A percentile compares a stretch with the other conserved stretches of the same genome.
Evolutionary conservation across 2,888 invertebrate genomes (phyloP).

Genomic region (Andricus curvator): DNA sequence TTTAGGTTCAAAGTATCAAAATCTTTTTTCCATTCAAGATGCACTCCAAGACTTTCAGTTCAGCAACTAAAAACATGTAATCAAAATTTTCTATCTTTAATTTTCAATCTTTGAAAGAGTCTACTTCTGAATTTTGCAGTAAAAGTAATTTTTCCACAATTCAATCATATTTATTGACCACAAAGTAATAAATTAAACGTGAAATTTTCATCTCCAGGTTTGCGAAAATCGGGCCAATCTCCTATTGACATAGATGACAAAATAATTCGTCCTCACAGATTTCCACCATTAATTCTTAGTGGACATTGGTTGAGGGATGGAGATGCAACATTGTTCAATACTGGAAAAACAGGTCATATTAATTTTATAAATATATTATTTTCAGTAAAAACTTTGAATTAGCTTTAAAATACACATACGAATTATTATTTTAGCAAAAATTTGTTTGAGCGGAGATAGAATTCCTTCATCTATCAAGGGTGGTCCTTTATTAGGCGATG

Average conservation of each 20-base stretch:
- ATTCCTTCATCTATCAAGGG: conserved; percentile 66
- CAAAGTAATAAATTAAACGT: neutral
- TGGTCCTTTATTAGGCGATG: conserved; percentile 65
- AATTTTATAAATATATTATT: neutral
- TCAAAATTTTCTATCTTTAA: neutral
- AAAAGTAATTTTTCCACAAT: too few relatives aligned
- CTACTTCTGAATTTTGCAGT: neutral
- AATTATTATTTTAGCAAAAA: conserved; percentile 55
- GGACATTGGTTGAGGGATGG: conserved; percentile 72
- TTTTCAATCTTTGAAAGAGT: neutral
- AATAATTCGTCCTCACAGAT: conserved; percentile 52
- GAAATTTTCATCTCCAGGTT: conserved; percentile 41
- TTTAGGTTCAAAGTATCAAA: neutral
- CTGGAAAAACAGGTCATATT: conserved; percentile 62
- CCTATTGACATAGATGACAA: conserved; percentile 67
- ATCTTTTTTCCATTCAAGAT: neutral
- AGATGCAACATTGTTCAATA: conserved; percentile 62
- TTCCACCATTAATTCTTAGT: conserved; percentile 63
- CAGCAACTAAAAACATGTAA: neutral
- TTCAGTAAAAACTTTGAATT: neutral
- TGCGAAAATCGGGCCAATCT: conserved; percentile 63
- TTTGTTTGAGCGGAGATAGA: conserved; percentile 63
- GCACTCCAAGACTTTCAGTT: neutral
- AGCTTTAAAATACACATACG: neutral
- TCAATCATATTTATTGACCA: neutral